These are phyloP conservation scores for Cheumatopsyche charites DNA, from an alignment of 1,140 invertebrate species.

Conservation along the genomic window DNA sequence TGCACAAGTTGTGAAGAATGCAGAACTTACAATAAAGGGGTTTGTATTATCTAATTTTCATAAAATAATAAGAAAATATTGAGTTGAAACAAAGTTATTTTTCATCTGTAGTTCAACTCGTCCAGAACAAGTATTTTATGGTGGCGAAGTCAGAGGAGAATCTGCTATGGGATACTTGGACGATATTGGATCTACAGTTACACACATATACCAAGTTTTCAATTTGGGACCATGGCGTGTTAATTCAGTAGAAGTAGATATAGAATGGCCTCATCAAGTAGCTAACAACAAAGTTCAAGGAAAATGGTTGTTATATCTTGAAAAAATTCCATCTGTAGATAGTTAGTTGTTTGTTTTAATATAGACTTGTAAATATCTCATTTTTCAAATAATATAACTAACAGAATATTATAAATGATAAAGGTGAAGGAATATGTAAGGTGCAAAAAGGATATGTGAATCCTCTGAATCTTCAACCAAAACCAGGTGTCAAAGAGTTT, in stretches of 20 bases:
- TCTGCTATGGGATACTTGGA: slow-evolving; percentile 81
- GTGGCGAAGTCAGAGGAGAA: slow-evolving; percentile 81
- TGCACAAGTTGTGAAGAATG: slow-evolving; percentile 78
- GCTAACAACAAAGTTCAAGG: slow-evolving; percentile 76
- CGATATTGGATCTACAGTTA: slow-evolving; percentile 83
- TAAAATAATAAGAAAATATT: slow-evolving; percentile 12
- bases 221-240: slow-evolving; percentile 89
- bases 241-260: slow-evolving; percentile 75
- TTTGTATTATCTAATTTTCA: slow-evolving; percentile 54
- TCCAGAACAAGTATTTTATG: slow-evolving; percentile 84
- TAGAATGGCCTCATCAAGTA: slow-evolving; percentile 91
- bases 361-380: not conserved
- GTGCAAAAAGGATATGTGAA: slow-evolving; percentile 68
- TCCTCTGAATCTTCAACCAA: slow-evolving; percentile 64
- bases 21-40: slow-evolving; percentile 83
- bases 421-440: slow-evolving; percentile 69
- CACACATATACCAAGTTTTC: slow-evolving; percentile 83
- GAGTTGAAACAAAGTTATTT: not conserved
- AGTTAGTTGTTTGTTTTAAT: slow-evolving; percentile 55
- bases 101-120: slow-evolving; percentile 63
- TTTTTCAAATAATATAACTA: not conserved
- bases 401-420: slow-evolving; percentile 47
- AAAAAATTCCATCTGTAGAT: slow-evolving; percentile 77
- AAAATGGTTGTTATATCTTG: slow-evolving; percentile 91
- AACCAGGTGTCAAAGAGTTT: slow-evolving; percentile 40